Evolutionary conservation across 2,888 invertebrate species (phyloP).

Genomic region (Eremobia ochroleuca): DNA sequence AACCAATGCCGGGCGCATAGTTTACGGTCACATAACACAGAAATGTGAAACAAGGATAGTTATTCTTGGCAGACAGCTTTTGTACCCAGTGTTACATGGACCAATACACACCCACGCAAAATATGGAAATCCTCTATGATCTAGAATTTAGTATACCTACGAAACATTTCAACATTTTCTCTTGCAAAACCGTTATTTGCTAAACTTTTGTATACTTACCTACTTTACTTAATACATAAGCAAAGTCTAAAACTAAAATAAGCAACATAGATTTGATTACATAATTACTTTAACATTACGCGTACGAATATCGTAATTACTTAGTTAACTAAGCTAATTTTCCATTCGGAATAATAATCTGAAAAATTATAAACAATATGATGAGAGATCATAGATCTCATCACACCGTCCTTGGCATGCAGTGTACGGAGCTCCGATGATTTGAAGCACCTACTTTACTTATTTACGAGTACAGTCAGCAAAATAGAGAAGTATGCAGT

Average conservation of each 20-base stretch:
- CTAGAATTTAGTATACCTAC: conserved; percentile 33
- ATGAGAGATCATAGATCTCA: conserved; percentile 19
- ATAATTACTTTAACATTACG: background rate
- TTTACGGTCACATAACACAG: conserved; percentile 38
- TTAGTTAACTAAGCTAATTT: conserved; percentile 14
- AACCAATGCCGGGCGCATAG: conserved; percentile 38
- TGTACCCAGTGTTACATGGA: conserved; percentile 9
- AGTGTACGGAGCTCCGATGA: conserved; percentile 38
- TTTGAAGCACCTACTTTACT: conserved; percentile 23
- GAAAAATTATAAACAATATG: conserved; percentile 23
- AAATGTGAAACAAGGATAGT: conserved; percentile 41
- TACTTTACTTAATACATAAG: background rate
- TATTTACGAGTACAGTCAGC: conserved; percentile 15
- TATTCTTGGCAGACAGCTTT: conserved; percentile 23
- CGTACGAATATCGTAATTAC: conserved; percentile 26
- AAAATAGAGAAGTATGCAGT: background rate
- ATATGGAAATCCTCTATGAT: conserved; percentile 46
- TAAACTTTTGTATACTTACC: background rate
- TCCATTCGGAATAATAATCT: conserved; percentile 24
- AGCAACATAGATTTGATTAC: background rate
- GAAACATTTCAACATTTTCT: conserved; percentile 32
- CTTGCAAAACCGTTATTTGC: conserved; percentile 25
- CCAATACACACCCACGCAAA: conserved; percentile 22
- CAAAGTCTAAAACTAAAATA: background rate
- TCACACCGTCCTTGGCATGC: conserved; percentile 31